phyloP scores from a whole-genome alignment of 1,140 invertebrate genomes.

The Phymorhynchus buccinoides region DNA sequence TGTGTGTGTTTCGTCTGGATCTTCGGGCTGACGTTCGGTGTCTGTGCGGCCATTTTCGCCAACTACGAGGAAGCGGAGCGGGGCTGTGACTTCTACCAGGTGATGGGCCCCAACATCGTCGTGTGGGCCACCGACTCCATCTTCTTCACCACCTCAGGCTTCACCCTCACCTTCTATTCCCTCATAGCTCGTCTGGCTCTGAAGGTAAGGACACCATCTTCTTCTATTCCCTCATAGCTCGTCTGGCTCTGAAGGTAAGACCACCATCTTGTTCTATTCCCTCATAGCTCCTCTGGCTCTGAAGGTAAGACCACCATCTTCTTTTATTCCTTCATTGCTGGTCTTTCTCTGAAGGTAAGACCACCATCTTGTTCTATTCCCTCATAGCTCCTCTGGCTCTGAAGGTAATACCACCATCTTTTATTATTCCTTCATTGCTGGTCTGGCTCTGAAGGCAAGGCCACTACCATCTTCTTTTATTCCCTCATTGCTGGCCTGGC shows the following conservation, averaged over 20 bases:
- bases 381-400: too few species aligned
- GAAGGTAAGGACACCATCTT: background rate
- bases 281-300: conserved; percentile 15
- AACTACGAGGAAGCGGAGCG: background rate
- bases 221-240: conserved; percentile 31
- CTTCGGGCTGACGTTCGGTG: background rate
- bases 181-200: conserved; percentile 18
- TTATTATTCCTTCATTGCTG: too few species aligned
- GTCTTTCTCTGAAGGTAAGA: background rate
- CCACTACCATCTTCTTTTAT: too few species aligned
- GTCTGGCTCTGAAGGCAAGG: too few species aligned
- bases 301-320: background rate
- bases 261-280: conserved; percentile 17
- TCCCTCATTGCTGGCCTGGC: too few species aligned
- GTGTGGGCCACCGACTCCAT: background rate
- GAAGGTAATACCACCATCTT: too few species aligned
- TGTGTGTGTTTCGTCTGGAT: background rate
- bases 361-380: too few species aligned
- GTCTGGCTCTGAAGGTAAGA: background rate
- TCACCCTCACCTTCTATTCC: conserved; percentile 21
- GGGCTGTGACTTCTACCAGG: conserved; percentile 2
- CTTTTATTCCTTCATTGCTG: conserved; percentile 27
- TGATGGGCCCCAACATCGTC: background rate
- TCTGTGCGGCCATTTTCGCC: background rate
- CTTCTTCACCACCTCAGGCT: background rate